Base-by-base conservation (phyloP, 1,140 invertebrate genomes). In the Melitaea cinxia region DNA sequence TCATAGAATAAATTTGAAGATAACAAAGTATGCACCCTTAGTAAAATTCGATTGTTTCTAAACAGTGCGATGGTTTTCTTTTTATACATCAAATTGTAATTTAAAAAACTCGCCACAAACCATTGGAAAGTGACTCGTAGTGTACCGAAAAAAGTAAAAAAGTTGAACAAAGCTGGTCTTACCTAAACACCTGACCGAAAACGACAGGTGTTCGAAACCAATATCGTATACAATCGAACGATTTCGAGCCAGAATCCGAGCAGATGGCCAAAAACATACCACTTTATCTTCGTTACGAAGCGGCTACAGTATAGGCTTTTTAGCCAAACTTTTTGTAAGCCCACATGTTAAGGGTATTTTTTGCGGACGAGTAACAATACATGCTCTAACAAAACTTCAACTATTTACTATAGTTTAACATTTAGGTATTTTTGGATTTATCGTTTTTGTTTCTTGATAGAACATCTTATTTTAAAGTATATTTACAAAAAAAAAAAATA, bases 181-280 rank as follows among this genome's bases (percentile, higher is more conserved):
- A 60, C 68, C 66, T 76, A 66, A 76, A 76, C 68, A 77, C 76
- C 78, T 73, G 82, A 76, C 68, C 64, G 60, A 73, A 71, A 75
- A 70, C 73, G 79, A 76, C 79, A 83, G 81, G 77, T 83, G 81
- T 62, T 72, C 62, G 54, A 64, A 67, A 72, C 59, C 66, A 69
- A 75, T 68, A 77, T 74, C 62, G 67, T 67, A 68, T 60, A 67
- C 56, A 68, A 72, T 49, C 62, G 52, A 35, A 14, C 62, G 62
- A 65, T 58, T 65, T 61, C 47, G 35, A 58, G 35, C 47, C 42
- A 17, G 59, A 23, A 63, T 62, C 47, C 57, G 58, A 68, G 74
- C 74, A 77, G 74, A 73, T 77, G 74, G 61, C 65, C 58, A 55
- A 63, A 72, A 65, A 72, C 54, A 73, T 61, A 68, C 68, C 67